Base-by-base conservation (phyloP, 2,888 invertebrate genomes). In the Trachelus stipa region DNA sequence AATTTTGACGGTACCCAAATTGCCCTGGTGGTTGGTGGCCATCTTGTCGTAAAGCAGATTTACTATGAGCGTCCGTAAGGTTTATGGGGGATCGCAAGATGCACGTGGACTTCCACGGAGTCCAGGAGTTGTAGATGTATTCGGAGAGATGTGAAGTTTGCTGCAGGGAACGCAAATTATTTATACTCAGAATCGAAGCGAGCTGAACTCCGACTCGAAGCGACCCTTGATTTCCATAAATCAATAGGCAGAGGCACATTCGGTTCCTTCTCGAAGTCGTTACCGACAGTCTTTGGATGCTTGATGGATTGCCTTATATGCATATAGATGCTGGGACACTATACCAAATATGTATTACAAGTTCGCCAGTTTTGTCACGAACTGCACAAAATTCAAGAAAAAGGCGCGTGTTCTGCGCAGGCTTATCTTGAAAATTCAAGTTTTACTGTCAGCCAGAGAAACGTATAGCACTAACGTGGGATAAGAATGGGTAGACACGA, bases 41-140 rank as follows among this genome's bases (percentile, higher is more conserved):
- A 9, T 1, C 31, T 71, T 71, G 31, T 71, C 71, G 71, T 71
- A 71, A 71, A 71, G 71, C 71, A 71, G 71, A 71, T 71, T 71
- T 71, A 71, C 71, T 71, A 71, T 71, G 33, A 71, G 83, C 83
- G 85, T 87, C 85, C 82, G 84, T 87, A 82, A 87, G 86, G 85
- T 89, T 89, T 89, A 89, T 84, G 89, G 86, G 56, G 89, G 88
- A 89, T 87, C 88, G 86, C 77, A 79, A 79, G 84, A 79, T 71
- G 34, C 71, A 33, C 71, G 15, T 71, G 34, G 15, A 31, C 34
- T 33, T 71, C 33, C 15, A 71, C 31, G 31, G 31, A 12, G 71
- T 34, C 31, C 71, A 30, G 73, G 35, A 69, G 69, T 37, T 33
- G 69, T n/a, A 11, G 31, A 31, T 23, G 33, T 30, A 40, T 33